phyloP scores from a whole-genome alignment of 2,888 invertebrate genomes.

The Melanargia galathea region DNA sequence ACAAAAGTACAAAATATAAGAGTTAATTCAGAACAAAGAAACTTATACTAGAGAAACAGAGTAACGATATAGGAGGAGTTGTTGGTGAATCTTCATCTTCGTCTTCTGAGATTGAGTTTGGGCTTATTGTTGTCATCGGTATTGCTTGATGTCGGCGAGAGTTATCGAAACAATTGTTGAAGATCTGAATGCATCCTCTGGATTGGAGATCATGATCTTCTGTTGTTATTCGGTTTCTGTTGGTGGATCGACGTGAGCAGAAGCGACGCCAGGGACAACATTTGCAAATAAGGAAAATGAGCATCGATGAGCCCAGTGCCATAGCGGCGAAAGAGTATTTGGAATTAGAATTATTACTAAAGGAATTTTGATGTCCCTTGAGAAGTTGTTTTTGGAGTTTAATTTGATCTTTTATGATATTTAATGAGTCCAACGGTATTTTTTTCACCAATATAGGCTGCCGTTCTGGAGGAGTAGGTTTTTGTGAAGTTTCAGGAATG shows the following conservation, averaged over 20 bases:
- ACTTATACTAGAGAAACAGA: no score
- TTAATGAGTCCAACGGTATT: neutral
- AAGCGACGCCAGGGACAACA: neutral
- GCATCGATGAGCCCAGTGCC: neutral
- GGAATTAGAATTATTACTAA: neutral
- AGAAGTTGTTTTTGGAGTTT: no score
- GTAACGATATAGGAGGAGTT: no score
- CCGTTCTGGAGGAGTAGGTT: neutral
- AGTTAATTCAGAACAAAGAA: no score
- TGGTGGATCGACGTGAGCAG: neutral
- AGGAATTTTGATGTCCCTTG: neutral
- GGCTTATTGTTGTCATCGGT: neutral
- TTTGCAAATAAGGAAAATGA: neutral
- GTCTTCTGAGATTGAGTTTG: neutral
- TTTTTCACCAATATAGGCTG: neutral
- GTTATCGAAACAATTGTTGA: constrained; percentile 9
- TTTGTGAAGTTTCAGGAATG: neutral
- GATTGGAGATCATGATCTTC: neutral
- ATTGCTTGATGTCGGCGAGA: neutral
- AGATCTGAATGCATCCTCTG: neutral
- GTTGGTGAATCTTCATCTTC: neutral
- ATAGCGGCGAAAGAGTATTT: neutral
- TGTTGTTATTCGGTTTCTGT: neutral
- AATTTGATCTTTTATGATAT: no score
- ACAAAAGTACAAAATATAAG: no score